These are phyloP conservation scores for Syngnathus rostellatus DNA, from an alignment of 2,797 vertebrate species.

Conservation along the genomic window DNA sequence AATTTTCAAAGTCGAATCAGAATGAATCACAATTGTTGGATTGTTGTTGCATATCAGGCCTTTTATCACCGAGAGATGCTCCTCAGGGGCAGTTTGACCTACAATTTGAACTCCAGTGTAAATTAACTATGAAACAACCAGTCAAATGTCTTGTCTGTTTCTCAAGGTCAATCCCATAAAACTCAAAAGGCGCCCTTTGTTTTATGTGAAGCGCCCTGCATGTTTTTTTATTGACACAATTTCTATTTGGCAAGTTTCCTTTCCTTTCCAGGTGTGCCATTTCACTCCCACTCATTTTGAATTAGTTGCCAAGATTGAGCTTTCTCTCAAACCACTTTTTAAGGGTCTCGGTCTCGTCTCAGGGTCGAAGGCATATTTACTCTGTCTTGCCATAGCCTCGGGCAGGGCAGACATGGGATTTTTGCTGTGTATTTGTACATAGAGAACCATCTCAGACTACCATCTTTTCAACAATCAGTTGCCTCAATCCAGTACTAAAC, in stretches of 20 bases:
- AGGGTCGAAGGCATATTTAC: too few species aligned
- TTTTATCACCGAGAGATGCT: constrained; percentile 40
- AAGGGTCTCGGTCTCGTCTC: too few species aligned
- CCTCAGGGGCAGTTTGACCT: constrained; percentile 9
- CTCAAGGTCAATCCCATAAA: constrained; percentile 43
- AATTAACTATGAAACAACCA: constrained; percentile 49
- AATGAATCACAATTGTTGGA: too few species aligned
- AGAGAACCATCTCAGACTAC: not conserved
- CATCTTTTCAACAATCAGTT: not conserved
- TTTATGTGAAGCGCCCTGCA: constrained; percentile 19
- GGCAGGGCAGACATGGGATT: too few species aligned
- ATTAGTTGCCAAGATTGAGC: too few species aligned
- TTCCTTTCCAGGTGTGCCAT: too few species aligned
- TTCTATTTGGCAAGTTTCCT: too few species aligned
- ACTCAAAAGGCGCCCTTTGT: constrained; percentile 15
- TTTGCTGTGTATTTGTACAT: too few species aligned
- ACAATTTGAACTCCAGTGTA: constrained; percentile 41
- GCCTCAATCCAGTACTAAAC: not conserved
- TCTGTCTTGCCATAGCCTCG: too few species aligned
- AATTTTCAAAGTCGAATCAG: too few species aligned
- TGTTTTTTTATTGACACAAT: constrained; percentile 10
- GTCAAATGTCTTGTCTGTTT: constrained; percentile 18
- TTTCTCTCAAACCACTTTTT: too few species aligned
- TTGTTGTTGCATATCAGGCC: constrained; percentile 6
- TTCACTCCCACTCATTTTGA: too few species aligned